Conservation (phyloP, 1,140 invertebrate species). For the Brachionus sp. region DNA sequence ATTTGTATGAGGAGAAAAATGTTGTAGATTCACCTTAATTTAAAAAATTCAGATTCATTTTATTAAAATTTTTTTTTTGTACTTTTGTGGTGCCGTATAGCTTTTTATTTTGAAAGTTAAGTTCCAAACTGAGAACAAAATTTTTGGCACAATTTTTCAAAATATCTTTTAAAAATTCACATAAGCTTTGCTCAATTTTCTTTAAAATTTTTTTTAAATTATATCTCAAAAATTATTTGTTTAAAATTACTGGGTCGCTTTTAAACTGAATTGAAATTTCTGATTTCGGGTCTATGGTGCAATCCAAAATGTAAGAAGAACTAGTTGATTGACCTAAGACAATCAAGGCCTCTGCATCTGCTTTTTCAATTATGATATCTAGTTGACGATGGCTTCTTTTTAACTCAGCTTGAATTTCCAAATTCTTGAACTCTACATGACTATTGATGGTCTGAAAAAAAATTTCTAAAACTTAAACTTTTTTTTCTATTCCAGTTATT, state of each 20-base stretch:
- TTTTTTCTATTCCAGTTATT: neutral
- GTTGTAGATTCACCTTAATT: neutral
- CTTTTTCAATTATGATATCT: neutral
- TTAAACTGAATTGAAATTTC: neutral
- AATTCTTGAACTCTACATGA: conserved; percentile 17
- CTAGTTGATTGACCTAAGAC: conserved; percentile 6
- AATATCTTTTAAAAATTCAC: neutral
- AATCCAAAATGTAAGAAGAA: conserved; percentile 10
- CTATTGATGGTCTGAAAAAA: conserved; percentile 4
- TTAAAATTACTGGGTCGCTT: neutral
- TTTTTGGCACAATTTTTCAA: neutral
- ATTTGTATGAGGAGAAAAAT: conserved; percentile 6
- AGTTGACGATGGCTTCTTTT: conserved; percentile 14
- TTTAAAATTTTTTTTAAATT: neutral
- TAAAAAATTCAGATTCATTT: neutral
- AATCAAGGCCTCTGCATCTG: neutral
- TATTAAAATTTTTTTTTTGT: neutral
- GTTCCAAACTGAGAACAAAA: conserved; percentile 12
- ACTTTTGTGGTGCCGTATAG: neutral
- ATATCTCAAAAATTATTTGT: neutral
- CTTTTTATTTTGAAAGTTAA: conserved; percentile 22
- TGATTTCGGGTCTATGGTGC: neutral
- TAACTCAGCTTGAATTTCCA: neutral
- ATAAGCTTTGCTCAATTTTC: neutral
- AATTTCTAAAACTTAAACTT: neutral